Percentiles rank a stretch among this genome's conserved stretches.
phyloP scores from a whole-genome alignment of 2,113 vertebrate genomes.

The Podarcis raffonei region DNA sequence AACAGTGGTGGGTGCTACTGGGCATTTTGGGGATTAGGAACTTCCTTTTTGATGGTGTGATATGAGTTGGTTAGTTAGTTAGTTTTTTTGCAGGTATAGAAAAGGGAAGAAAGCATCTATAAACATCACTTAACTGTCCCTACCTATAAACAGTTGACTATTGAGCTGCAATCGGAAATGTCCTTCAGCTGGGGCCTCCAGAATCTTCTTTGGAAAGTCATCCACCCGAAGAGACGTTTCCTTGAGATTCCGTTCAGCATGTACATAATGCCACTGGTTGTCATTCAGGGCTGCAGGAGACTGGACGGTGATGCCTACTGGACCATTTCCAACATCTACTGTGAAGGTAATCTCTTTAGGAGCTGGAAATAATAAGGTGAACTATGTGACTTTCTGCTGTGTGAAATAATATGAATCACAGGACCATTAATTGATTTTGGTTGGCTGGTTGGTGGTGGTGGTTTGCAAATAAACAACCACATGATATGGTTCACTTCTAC shows the following conservation, averaged over 20 bases:
- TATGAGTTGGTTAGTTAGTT: too few species aligned
- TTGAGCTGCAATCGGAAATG: slow-evolving; percentile 89
- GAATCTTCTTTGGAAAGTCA: slow-evolving; percentile 83
- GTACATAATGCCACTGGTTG: slow-evolving; percentile 93
- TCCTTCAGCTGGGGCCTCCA: slow-evolving; percentile 83
- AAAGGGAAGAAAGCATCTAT: neutral
- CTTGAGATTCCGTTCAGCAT: slow-evolving; percentile 90
- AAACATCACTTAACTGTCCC: slow-evolving; percentile 41
- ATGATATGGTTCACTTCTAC: slow-evolving; percentile 48
- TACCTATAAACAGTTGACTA: slow-evolving; percentile 95
- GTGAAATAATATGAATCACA: slow-evolving; percentile 48
- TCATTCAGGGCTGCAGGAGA: slow-evolving; percentile 89
- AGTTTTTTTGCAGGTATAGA: too few species aligned
- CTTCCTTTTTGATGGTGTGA: too few species aligned
- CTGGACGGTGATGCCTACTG: slow-evolving; percentile 80
- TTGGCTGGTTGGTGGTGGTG: too few species aligned
- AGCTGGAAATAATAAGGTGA: slow-evolving; percentile 74
- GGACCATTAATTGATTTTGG: slow-evolving; percentile 30
- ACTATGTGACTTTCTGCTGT: slow-evolving; percentile 3
- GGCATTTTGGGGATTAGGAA: too few species aligned
- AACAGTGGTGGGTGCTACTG: too few species aligned
- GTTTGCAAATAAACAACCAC: slow-evolving; percentile 36
- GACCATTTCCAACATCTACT: slow-evolving; percentile 91
- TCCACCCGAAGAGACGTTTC: slow-evolving; percentile 92
- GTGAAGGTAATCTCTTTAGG: slow-evolving; percentile 89